These are phyloP conservation scores for Lepidochrysops patricia DNA, from an alignment of 2,888 invertebrate species.

Conservation along the genomic window DNA sequence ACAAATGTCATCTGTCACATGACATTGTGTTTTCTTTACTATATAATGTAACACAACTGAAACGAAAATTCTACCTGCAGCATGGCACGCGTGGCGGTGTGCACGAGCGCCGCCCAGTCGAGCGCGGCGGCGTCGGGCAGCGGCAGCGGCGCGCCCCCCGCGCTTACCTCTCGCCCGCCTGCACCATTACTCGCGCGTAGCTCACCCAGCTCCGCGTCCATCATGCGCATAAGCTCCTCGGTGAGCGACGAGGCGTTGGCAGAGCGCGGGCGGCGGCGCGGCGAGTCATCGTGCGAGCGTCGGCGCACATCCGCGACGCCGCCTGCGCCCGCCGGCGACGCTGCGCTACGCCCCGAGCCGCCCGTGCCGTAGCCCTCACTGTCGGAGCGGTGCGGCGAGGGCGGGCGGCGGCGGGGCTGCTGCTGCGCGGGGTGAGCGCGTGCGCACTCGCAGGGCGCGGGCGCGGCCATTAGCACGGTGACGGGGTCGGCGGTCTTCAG, in stretches of 20 bases:
- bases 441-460: slow-evolving; percentile 73
- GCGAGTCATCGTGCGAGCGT: slow-evolving; percentile 50
- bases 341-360: slow-evolving; percentile 60
- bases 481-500: slow-evolving; percentile 92
- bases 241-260: slow-evolving; percentile 58
- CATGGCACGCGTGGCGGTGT: slow-evolving; percentile 85
- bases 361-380: slow-evolving; percentile 89
- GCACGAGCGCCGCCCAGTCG: slow-evolving; percentile 87
- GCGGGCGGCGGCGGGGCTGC: slow-evolving; percentile 73
- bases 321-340: slow-evolving; percentile 40
- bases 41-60: no score
- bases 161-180: slow-evolving; percentile 7
- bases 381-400: slow-evolving; percentile 86
- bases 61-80: no score
- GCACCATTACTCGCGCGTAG: slow-evolving; percentile 40
- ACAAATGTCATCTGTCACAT: no score
- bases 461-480: slow-evolving; percentile 67
- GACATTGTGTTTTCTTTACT: no score
- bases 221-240: slow-evolving; percentile 89
- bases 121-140: slow-evolving; percentile 80
- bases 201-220: slow-evolving; percentile 82
- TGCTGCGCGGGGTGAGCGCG: slow-evolving; percentile 45
- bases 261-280: slow-evolving; percentile 45
- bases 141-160: slow-evolving; percentile 55
- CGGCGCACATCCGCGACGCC: slow-evolving; percentile 41